These are phyloP conservation scores for Crotophaga sulcirostris DNA, from an alignment of 2,113 vertebrate genomes.

Conservation along the genomic window DNA sequence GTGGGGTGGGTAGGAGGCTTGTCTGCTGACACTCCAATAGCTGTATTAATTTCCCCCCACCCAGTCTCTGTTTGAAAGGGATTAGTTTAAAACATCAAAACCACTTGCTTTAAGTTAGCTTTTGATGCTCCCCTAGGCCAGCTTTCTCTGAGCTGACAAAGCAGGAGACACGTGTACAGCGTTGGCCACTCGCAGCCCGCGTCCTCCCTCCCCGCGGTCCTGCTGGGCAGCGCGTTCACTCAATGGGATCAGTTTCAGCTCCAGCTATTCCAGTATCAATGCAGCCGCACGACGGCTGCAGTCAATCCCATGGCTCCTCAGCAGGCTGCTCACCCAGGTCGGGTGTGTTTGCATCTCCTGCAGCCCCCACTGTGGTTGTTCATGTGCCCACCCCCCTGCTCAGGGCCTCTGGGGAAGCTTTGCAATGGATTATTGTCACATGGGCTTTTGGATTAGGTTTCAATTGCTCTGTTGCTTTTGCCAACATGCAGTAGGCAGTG, in stretches of 20 bases:
- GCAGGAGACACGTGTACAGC: background rate
- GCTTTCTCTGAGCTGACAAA: rapidly evolving
- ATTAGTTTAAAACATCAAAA: background rate
- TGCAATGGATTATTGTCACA: rapidly evolving
- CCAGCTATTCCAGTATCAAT: rapidly evolving
- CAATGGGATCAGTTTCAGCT: rapidly evolving
- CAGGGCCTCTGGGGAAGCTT: rapidly evolving
- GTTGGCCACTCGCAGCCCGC: rapidly evolving
- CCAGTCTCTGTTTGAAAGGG: background rate
- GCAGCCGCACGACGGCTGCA: rapidly evolving
- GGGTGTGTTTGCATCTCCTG: background rate
- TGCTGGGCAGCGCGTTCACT: rapidly evolving
- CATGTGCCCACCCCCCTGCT: rapidly evolving
- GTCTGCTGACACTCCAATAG: background rate
- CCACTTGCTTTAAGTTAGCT: background rate
- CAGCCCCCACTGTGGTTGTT: rapidly evolving
- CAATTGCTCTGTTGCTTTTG: background rate
- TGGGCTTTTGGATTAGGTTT: background rate
- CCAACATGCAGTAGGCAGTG: background rate
- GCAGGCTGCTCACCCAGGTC: background rate
- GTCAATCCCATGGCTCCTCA: rapidly evolving
- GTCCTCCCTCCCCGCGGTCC: background rate
- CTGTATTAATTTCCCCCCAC: background rate
- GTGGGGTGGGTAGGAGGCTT: background rate
- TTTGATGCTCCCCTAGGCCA: background rate